Evolutionary conservation across 2,113 vertebrate genomes (phyloP).

Genomic region (Cyanoderma ruficeps): DNA sequence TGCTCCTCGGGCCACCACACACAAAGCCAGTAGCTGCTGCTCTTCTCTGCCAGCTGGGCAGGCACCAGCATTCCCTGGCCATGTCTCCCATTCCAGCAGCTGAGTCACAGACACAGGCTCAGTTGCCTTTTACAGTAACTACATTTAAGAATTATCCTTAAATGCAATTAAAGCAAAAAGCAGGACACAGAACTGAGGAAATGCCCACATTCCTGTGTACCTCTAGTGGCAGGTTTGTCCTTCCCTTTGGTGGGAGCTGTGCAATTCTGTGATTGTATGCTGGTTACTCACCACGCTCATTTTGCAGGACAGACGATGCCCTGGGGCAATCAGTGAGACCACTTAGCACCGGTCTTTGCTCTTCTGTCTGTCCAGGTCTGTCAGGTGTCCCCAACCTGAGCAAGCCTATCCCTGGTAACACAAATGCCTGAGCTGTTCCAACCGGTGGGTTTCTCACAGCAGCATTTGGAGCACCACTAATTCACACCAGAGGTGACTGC

Average conservation of each 20-base stretch:
- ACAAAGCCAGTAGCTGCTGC: not conserved
- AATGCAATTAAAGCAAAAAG: not conserved
- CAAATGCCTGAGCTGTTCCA: fast-evolving
- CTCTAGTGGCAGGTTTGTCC: not conserved
- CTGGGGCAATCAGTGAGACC: too few relatives aligned
- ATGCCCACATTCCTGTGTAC: not conserved
- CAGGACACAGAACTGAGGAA: not conserved
- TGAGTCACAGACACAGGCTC: not conserved
- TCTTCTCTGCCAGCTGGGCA: not conserved
- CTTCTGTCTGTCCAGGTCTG: not conserved
- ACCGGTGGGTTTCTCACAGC: fast-evolving
- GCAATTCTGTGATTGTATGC: not conserved
- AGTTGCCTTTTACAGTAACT: not conserved
- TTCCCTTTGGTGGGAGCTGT: not conserved
- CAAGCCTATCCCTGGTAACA: not conserved
- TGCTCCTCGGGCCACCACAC: not conserved
- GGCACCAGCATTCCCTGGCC: not conserved
- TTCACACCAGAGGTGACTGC: not conserved
- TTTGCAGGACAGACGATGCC: not conserved
- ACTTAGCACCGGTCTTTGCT: not conserved
- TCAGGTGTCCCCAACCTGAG: not conserved
- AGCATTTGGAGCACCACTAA: not conserved
- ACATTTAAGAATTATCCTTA: not conserved
- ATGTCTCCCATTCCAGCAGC: not conserved
- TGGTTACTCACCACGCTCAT: not conserved